Conservation (phyloP, 2,113 vertebrate species). For the Pontoporia blainvillei region DNA sequence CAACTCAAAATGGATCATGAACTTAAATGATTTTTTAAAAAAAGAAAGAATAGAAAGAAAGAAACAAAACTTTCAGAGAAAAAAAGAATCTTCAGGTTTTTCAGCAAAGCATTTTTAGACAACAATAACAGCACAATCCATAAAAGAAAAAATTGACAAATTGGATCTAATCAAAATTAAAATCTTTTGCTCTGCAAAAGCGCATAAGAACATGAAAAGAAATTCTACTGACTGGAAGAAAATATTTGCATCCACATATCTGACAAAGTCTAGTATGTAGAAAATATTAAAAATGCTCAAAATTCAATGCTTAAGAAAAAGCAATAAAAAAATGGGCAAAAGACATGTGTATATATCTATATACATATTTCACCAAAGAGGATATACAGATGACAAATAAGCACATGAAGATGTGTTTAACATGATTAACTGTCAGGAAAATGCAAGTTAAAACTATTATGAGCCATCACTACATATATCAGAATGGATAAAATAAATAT, state of each 20-base stretch:
- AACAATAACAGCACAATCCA: background rate
- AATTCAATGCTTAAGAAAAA: background rate
- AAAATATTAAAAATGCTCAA: background rate
- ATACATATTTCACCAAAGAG: background rate
- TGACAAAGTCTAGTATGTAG: background rate
- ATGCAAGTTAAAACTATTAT: background rate
- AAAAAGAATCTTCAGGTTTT: background rate
- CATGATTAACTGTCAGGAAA: background rate
- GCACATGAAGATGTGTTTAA: background rate
- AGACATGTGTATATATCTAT: background rate
- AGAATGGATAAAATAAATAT: background rate
- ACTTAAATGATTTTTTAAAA: background rate
- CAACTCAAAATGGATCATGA: background rate
- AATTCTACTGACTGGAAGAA: background rate
- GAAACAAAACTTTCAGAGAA: background rate
- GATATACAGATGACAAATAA: background rate
- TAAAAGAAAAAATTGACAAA: background rate
- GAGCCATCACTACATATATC: background rate
- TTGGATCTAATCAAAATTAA: background rate
- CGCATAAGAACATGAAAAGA: background rate
- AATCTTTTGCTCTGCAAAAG: background rate
- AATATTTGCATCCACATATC: background rate
- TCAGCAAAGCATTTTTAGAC: background rate
- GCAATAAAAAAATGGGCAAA: background rate
- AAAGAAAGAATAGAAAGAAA: background rate